Evolutionary conservation across 92 coral and sea anemone genomes (phyloP).

Genomic region (Zoanthus sansibaricus): DNA sequence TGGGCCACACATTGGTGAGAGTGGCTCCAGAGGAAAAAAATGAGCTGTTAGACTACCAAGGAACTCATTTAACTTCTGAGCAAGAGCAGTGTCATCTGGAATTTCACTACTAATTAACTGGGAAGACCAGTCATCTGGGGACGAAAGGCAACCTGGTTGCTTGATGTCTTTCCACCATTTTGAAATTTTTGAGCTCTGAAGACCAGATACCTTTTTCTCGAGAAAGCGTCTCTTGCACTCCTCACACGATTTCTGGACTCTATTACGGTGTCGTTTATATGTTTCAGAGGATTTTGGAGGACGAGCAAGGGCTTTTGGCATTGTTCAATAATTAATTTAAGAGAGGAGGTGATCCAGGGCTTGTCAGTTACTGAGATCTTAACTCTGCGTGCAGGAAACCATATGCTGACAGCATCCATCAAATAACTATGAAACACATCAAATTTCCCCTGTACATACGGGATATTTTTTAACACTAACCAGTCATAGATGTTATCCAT

Average conservation of each 20-base stretch:
- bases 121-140: constrained; percentile 25
- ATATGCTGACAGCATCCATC: constrained; percentile 16
- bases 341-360: constrained; percentile 38
- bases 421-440: constrained; percentile 25
- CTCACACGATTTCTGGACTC: constrained; percentile 45
- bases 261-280: constrained; percentile 42
- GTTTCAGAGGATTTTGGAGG: constrained; percentile 40
- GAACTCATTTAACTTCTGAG: constrained; percentile 45
- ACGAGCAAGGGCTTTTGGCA: constrained; percentile 34
- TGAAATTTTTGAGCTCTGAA: constrained; percentile 40
- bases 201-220: constrained; percentile 33
- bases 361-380: constrained; percentile 44
- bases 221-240: constrained; percentile 27
- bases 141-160: constrained; percentile 43
- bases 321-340: constrained; percentile 38
- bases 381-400: constrained; percentile 23
- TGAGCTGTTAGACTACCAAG: constrained; percentile 42
- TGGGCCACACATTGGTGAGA: constrained; percentile 32
- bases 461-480: not conserved
- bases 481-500: constrained; percentile 31
- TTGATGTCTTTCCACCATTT: constrained; percentile 62
- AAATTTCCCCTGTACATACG: constrained; percentile 25
- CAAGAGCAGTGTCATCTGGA: constrained; percentile 35
- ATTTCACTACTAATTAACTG: constrained; percentile 14
- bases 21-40: constrained; percentile 20